Conservation (phyloP, 2,888 invertebrate genomes). For the Xestia ashworthii region DNA sequence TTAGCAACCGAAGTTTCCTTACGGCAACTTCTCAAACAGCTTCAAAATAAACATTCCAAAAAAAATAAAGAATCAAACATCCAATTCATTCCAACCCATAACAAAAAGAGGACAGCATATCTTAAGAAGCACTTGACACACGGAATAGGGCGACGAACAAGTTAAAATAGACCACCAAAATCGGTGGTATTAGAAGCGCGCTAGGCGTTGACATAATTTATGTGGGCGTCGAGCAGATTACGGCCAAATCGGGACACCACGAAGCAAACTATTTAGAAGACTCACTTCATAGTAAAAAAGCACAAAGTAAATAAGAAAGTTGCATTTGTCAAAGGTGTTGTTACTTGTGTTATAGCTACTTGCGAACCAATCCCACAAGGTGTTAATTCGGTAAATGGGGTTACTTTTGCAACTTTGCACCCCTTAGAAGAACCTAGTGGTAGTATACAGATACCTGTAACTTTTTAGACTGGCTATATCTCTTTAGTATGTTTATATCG, state of each 20-base stretch:
- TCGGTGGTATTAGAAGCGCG: conserved; percentile 62
- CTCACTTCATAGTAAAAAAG: neutral
- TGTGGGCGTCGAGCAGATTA: conserved; percentile 81
- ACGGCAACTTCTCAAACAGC: neutral
- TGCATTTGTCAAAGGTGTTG: neutral
- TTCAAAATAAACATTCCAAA: neutral
- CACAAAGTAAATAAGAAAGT: neutral
- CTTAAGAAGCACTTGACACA: conserved; percentile 62
- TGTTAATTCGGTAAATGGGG: neutral
- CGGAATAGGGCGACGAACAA: conserved; percentile 54
- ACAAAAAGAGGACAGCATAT: conserved; percentile 49
- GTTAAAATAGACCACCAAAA: conserved; percentile 73
- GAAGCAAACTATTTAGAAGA: conserved; percentile 31
- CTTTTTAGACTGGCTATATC: neutral
- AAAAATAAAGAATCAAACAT: conserved; percentile 4
- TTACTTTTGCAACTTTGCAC: neutral
- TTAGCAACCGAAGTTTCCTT: neutral
- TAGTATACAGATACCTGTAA: neutral
- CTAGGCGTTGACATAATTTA: conserved; percentile 78
- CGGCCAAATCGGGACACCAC: conserved; percentile 62
- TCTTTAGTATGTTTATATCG: neutral
- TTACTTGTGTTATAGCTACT: neutral
- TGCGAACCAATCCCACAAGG: neutral
- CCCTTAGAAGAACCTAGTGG: neutral
- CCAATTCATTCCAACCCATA: conserved; percentile 40